Conservation (phyloP, 2,113 vertebrate species). For the Promerops cafer region DNA sequence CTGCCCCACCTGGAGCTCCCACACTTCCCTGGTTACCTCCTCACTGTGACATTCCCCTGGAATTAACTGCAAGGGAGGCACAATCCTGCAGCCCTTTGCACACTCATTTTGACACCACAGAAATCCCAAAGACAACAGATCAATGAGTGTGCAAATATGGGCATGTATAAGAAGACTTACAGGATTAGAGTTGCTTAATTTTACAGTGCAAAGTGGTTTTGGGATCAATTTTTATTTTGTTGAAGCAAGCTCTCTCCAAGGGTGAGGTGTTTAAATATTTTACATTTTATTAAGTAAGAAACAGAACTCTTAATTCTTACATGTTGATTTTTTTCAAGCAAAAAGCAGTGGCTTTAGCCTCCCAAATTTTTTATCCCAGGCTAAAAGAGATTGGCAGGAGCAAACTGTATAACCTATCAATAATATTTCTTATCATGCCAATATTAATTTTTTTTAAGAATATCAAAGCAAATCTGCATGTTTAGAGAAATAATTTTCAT, state of each 20-base stretch:
- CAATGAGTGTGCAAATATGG: not conserved
- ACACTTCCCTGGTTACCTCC: not conserved
- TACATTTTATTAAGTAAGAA: not conserved
- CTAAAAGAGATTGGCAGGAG: not conserved
- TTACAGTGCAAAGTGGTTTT: not conserved
- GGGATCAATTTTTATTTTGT: not conserved
- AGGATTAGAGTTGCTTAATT: not conserved
- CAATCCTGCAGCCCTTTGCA: not conserved
- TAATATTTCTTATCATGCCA: not conserved
- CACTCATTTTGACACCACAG: accelerated
- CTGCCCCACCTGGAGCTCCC: not conserved
- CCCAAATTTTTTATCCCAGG: not conserved
- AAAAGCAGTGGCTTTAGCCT: not conserved
- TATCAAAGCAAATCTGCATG: not conserved
- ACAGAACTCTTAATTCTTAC: not conserved
- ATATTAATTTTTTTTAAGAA: not conserved
- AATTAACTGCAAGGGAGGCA: not conserved
- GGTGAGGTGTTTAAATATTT: not conserved
- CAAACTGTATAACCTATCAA: not conserved
- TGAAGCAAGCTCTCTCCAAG: not conserved
- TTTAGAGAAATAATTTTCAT: not conserved
- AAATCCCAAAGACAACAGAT: not conserved
- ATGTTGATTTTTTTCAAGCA: not conserved
- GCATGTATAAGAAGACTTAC: not conserved
- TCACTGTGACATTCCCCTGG: not conserved